These are phyloP conservation scores for Agrochola lychnidis DNA, from an alignment of 2,888 invertebrate species.

Conservation along the genomic window DNA sequence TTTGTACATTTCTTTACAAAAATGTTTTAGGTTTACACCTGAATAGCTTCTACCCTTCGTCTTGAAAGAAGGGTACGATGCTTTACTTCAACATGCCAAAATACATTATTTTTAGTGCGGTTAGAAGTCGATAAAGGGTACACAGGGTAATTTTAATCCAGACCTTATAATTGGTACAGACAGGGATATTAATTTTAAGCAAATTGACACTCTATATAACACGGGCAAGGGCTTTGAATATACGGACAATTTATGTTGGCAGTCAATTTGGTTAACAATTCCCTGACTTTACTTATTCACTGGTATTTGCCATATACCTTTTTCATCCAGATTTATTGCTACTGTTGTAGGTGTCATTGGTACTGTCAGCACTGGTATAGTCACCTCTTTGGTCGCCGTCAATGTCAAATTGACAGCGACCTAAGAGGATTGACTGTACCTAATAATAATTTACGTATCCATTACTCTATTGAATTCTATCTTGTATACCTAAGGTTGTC, in stretches of 20 bases:
- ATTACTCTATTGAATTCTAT: constrained; percentile 26
- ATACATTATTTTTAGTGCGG: neutral
- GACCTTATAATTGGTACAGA: neutral
- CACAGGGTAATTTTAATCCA: neutral
- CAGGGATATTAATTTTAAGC: neutral
- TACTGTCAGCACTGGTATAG: neutral
- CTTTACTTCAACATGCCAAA: neutral
- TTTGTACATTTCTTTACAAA: neutral
- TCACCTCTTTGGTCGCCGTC: neutral
- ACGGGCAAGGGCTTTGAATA: neutral
- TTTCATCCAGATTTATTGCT: neutral
- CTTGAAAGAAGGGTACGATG: neutral
- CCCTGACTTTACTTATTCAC: neutral
- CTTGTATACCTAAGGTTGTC: neutral
- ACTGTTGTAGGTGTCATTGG: neutral
- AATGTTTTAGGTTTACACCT: neutral
- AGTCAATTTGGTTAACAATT: neutral
- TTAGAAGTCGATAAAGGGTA: neutral
- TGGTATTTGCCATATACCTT: neutral
- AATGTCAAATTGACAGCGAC: neutral
- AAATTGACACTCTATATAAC: neutral
- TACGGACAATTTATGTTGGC: neutral
- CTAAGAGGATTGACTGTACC: neutral
- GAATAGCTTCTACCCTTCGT: neutral
- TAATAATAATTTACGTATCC: constrained; percentile 7